Evolutionary conservation across 2,888 invertebrate species (phyloP).

Genomic region (Macropis europaea): DNA sequence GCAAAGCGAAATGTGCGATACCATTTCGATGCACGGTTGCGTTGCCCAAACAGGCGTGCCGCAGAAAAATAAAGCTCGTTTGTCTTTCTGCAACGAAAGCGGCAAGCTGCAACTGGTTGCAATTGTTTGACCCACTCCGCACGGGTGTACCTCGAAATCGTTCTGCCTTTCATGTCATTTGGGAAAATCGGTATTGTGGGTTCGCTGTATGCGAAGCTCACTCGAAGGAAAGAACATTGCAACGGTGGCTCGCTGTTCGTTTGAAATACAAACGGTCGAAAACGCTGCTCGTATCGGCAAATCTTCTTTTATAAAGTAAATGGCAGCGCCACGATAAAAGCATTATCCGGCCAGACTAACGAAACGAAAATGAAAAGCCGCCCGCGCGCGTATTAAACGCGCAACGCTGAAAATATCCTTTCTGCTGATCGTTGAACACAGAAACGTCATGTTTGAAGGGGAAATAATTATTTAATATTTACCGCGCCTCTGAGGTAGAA

Average conservation of each 20-base stretch:
- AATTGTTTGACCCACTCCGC: no score
- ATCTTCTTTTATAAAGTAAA: not conserved
- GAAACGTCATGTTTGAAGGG: not conserved
- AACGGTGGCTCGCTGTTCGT: constrained; percentile 3
- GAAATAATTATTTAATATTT: constrained; percentile 30
- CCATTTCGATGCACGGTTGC: no score
- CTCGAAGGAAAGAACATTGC: not conserved
- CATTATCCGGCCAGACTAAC: not conserved
- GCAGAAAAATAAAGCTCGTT: no score
- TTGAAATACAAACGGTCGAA: constrained; percentile 18
- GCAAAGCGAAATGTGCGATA: no score
- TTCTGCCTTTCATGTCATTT: no score
- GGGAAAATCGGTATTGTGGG: constrained; percentile 1
- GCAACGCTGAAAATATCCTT: not conserved
- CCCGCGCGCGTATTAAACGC: not conserved
- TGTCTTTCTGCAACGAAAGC: no score
- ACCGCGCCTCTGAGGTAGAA: not conserved
- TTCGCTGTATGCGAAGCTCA: not conserved
- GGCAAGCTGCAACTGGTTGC: no score
- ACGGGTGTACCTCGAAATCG: no score
- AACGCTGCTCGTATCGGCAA: not conserved
- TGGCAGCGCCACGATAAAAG: not conserved
- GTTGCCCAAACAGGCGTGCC: no score
- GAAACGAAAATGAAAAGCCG: constrained; percentile 12
- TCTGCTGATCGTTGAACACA: not conserved